Base-by-base conservation (phyloP, 2,888 invertebrate genomes). In the Agapetus fuscipes region DNA sequence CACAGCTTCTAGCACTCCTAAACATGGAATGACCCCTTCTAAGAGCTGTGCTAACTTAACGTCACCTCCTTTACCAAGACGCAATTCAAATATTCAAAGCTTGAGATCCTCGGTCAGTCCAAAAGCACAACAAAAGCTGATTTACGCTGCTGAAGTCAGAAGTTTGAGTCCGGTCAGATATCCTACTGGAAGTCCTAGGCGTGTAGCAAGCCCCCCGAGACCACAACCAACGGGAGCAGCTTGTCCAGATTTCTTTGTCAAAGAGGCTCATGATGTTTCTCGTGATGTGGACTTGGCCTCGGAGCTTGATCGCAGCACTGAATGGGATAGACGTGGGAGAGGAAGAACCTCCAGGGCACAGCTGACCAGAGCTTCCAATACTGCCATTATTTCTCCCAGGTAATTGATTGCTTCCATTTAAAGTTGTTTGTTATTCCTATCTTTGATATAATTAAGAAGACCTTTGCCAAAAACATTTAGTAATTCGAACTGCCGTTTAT, bases 61-160 rank as follows among this genome's bases (percentile, higher is more conserved):
- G 16, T 52, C 32, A 12, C 50, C 43, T 30, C 51, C 52, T 27
- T 37, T 49, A 16, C 42, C 49, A 33, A 35, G 50, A 48, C 26
- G 51, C 47, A 43, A 52, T 46, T 46, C 35, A 47, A 12, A 43
- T 52, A 9, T 9, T 20, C 20, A 4, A 6, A 6, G 5, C 9
- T 20, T 54, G 54, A 5, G 54, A 55, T 16, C 56, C 48, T 30
- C 69, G 0, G 63, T 66, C 2, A 66, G 65, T 0, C 70, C 73
- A 0, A 73, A 66, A 58, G 76, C 73, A 0, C 73, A 72, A 37
- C 74, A 75, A 54, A 74, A 74, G 36, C 49, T 77, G 4, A 74
- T 67, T 43, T 76, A 76, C 46, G 68, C 69, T 6, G 14, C 35
- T 4, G 40, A 39, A 10, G 29, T 10, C 13, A 31, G 13, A 6